Conservation (phyloP, 1,140 invertebrate genomes). For the Penaeus indicus region DNA sequence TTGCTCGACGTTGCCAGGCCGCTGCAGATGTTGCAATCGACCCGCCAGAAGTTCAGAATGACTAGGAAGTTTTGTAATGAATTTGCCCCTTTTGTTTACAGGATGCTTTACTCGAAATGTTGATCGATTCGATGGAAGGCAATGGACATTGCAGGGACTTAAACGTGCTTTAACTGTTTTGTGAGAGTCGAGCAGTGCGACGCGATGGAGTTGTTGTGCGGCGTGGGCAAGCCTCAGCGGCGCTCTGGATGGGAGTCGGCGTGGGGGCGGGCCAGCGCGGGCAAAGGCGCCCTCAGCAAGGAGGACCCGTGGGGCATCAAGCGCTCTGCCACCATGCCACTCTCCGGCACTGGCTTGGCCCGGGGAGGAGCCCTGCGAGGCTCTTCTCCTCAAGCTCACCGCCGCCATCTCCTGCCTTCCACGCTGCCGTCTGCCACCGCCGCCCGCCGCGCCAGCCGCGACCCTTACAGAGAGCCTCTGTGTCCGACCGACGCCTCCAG, state of each 20-base stretch:
- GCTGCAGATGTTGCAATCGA: no score
- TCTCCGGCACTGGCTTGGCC: not conserved
- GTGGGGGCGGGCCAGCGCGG: conserved; percentile 37
- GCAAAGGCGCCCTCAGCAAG: not conserved
- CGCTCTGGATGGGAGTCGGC: conserved; percentile 23
- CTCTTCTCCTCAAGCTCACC: conserved; percentile 15
- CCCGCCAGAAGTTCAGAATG: no score
- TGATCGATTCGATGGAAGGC: no score
- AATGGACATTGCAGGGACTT: no score
- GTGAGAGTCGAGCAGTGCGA: no score
- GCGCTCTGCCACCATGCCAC: conserved; percentile 45
- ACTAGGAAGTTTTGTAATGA: no score
- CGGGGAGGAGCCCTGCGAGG: not conserved
- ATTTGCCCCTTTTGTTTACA: no score
- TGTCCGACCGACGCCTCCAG: conserved; percentile 4
- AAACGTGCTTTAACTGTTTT: no score
- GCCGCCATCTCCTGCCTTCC: conserved; percentile 34
- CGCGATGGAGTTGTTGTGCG: conserved; percentile 49
- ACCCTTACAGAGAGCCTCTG: conserved; percentile 26
- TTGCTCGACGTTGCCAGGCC: no score
- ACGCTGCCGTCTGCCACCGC: not conserved
- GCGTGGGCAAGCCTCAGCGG: conserved; percentile 21
- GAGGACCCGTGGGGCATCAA: not conserved
- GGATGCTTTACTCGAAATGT: no score
- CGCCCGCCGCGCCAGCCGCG: not conserved